Conservation (phyloP, 2,888 invertebrate genomes). For the Tridacna gigas region DNA sequence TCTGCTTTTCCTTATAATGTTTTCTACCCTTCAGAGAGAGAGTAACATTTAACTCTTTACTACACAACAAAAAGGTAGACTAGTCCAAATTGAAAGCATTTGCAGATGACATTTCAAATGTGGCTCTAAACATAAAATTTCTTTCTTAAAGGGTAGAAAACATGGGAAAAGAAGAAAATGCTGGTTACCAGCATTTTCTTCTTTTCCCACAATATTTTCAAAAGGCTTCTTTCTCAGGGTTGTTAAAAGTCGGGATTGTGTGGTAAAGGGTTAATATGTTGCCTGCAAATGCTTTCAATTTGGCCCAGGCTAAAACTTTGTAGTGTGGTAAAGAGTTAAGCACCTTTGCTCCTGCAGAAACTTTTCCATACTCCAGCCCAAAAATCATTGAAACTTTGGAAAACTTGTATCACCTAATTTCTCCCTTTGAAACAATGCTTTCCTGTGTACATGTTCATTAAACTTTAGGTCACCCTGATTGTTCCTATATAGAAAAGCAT, state of each 20-base stretch:
- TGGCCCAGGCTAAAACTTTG: too few species aligned
- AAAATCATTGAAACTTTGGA: not conserved
- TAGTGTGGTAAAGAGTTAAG: not conserved
- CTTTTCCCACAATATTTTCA: slow-evolving; percentile 1
- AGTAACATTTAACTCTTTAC: not conserved
- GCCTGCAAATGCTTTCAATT: too few species aligned
- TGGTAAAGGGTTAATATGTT: too few species aligned
- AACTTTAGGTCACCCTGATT: too few species aligned
- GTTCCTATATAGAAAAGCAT: too few species aligned
- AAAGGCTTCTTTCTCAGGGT: slow-evolving; percentile 1
- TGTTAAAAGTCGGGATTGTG: too few species aligned
- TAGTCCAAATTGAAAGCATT: not conserved
- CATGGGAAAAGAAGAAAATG: not conserved
- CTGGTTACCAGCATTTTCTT: not conserved
- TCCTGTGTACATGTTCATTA: not conserved
- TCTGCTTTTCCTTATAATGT: slow-evolving; percentile 1
- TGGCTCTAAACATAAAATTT: not conserved
- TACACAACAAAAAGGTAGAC: not conserved
- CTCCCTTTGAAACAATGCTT: not conserved
- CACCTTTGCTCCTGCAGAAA: not conserved
- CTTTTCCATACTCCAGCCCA: not conserved
- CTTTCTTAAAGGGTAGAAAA: not conserved
- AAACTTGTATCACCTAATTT: not conserved
- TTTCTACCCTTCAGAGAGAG: too few species aligned
- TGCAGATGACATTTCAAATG: too few species aligned